These are phyloP conservation scores for Saimiri boliviensis DNA, from an alignment of 2,113 vertebrate species.

Conservation along the genomic window DNA sequence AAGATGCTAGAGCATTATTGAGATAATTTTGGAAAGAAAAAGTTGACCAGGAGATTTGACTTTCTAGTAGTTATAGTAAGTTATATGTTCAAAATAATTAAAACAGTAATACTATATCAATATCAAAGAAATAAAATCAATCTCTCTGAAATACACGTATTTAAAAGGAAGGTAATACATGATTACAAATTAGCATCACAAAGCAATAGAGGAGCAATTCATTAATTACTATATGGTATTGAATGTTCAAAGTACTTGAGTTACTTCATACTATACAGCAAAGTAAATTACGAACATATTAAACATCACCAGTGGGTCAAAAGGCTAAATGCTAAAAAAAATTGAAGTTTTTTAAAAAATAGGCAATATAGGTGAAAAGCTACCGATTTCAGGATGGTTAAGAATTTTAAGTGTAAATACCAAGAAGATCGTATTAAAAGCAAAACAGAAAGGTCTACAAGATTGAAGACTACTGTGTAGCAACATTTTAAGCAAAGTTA, in stretches of 20 bases:
- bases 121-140: not conserved
- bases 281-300: slow-evolving; percentile 16
- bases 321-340: not conserved
- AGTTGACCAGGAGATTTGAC: not conserved
- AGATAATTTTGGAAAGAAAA: slow-evolving; percentile 21
- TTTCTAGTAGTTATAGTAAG: slow-evolving; percentile 26
- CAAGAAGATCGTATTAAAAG: not conserved
- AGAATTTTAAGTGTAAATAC: not conserved
- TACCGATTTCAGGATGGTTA: not conserved
- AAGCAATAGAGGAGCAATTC: not conserved
- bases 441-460: not conserved
- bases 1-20: not conserved
- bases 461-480: not conserved
- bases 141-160: not conserved
- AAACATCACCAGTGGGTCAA: not conserved
- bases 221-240: not conserved
- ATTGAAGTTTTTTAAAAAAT: not conserved
- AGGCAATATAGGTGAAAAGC: not conserved
- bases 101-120: not conserved
- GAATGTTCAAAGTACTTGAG: not conserved
- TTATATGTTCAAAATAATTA: not conserved
- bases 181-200: not conserved
- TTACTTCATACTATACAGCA: not conserved
- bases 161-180: not conserved
- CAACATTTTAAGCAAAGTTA: not conserved